These are phyloP conservation scores for Ceyx margarethae DNA, from an alignment of 2,113 vertebrate genomes.

Conservation along the genomic window DNA sequence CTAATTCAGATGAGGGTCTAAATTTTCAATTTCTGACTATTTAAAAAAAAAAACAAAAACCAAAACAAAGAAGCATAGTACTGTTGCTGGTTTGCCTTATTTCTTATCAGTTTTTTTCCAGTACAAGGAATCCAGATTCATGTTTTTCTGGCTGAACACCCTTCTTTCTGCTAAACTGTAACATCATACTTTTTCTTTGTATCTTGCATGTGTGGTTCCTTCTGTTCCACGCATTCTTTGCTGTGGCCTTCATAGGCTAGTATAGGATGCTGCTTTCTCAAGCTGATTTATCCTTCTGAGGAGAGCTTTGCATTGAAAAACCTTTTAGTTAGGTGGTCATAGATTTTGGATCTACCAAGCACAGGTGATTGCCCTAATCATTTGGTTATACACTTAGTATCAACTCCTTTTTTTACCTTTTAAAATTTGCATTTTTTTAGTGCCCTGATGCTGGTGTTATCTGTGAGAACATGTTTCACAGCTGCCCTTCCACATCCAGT, in stretches of 20 bases:
- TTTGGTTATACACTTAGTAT: background rate
- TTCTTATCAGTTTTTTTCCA: background rate
- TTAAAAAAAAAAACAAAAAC: too few species aligned
- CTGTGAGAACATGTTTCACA: background rate
- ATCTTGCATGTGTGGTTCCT: background rate
- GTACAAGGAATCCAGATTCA: background rate
- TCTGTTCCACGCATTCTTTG: background rate
- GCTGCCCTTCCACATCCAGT: background rate
- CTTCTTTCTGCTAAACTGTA: background rate
- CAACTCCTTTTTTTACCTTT: background rate
- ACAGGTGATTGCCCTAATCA: background rate
- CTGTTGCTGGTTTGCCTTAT: background rate
- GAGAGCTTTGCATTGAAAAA: background rate
- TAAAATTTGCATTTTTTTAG: background rate
- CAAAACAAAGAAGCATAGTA: background rate
- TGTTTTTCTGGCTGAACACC: background rate
- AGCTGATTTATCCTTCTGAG: background rate
- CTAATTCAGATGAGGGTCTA: background rate
- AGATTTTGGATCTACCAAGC: background rate
- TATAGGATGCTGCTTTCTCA: background rate
- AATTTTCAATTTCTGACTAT: background rate
- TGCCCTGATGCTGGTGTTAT: background rate
- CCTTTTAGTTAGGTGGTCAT: background rate
- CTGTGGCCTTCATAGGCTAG: background rate
- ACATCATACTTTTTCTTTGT: background rate